Conservation (phyloP, 2,888 invertebrate genomes). For the Apodemia hepburni region DNA sequence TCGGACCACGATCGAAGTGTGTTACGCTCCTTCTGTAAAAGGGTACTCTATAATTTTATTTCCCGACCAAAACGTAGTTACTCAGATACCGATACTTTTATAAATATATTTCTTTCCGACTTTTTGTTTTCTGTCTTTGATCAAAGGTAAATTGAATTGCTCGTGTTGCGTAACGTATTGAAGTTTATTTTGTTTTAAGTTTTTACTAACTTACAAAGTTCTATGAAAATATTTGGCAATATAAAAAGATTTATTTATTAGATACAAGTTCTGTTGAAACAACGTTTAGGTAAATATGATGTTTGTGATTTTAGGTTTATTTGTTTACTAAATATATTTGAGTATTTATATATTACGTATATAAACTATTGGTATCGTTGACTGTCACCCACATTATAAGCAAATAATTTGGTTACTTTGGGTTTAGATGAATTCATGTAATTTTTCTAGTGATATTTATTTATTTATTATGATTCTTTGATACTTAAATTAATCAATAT, state of each 20-base stretch:
- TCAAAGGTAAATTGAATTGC: constrained; percentile 46
- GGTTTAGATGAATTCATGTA: too few species aligned
- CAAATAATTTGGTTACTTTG: too few species aligned
- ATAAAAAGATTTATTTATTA: not conserved
- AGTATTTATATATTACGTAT: too few species aligned
- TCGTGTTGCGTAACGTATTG: constrained; percentile 31
- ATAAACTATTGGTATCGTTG: too few species aligned
- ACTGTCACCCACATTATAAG: too few species aligned
- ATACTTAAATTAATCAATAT: too few species aligned
- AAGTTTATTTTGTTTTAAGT: constrained; percentile 22
- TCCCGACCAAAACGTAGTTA: constrained; percentile 75
- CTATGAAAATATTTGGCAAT: constrained; percentile 2
- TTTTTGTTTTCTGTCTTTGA: constrained; percentile 46
- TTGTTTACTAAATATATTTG: too few species aligned
- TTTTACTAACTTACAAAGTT: constrained; percentile 18
- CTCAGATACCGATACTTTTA: constrained; percentile 33
- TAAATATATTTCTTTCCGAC: constrained; percentile 48
- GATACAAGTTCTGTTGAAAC: not conserved
- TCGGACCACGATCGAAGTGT: constrained; percentile 55
- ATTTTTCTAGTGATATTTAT: too few species aligned
- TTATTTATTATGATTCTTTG: too few species aligned
- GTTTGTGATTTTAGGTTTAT: too few species aligned
- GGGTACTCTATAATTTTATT: constrained; percentile 79
- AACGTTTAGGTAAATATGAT: too few species aligned
- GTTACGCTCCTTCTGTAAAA: constrained; percentile 70